Conservation (phyloP, 2,888 invertebrate species). For the Apamea crenata region DNA sequence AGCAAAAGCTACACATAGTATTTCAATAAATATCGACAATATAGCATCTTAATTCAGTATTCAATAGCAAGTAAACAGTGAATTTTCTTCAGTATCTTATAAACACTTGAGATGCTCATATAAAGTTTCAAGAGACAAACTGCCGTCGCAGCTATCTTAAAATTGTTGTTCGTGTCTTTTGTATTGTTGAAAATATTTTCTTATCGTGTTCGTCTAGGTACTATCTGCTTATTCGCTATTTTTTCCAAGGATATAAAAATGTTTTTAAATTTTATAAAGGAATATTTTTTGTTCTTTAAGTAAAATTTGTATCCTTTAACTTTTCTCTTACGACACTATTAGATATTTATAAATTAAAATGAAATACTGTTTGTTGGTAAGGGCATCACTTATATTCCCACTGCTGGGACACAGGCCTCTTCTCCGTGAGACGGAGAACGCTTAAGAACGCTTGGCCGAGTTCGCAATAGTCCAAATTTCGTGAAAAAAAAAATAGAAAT, state of each 20-base stretch:
- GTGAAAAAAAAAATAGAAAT: too few relatives aligned
- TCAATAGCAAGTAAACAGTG: slow-evolving; percentile 9
- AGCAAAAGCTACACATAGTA: too few relatives aligned
- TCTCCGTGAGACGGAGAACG: too few relatives aligned
- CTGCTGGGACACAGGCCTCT: too few relatives aligned
- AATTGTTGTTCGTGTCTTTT: slow-evolving; percentile 24
- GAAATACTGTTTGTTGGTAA: background rate
- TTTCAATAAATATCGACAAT: too few relatives aligned
- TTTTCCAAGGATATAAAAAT: background rate
- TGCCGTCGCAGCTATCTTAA: slow-evolving; percentile 23
- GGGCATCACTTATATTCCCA: too few relatives aligned
- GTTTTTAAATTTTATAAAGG: too few relatives aligned
- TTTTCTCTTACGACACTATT: background rate
- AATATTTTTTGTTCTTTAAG: background rate
- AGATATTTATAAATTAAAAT: too few relatives aligned
- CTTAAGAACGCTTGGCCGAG: too few relatives aligned
- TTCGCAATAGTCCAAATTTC: too few relatives aligned
- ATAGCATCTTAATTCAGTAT: background rate
- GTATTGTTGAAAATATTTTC: slow-evolving; percentile 10
- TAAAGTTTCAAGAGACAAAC: slow-evolving; percentile 37
- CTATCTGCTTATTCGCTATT: background rate
- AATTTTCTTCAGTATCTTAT: slow-evolving; percentile 13
- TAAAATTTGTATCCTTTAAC: background rate
- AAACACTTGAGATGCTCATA: slow-evolving; percentile 33
- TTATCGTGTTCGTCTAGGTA: background rate